Evolutionary conservation across 2,888 invertebrate species (phyloP), one percentile per base, ranked within the genome.

Genomic region (Mythimna albipuncta): DNA sequence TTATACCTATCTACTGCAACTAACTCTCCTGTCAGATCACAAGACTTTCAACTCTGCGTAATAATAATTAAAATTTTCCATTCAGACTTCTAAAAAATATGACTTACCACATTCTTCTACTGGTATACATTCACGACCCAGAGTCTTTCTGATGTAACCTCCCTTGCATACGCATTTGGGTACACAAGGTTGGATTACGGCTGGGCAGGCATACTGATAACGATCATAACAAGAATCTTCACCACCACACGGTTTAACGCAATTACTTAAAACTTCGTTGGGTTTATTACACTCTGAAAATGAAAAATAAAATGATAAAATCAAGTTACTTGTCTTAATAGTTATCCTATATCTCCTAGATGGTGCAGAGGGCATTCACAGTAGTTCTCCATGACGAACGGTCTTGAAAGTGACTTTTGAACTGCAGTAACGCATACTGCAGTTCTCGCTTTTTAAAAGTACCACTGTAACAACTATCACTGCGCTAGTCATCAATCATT

Each of bases 211-310:
- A 59, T 50, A 41, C n/a, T 73, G 72, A 52, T 52, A 0, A 6
- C 72, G 73, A 44, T 73, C 73, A 59, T 73, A 73, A 10, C 73
- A 73, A 44, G 73, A 72, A 11, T 73, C 73, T 65, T 73, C 73
- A 2, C 32, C 19, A 50, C 71, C 71, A 11, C 65, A 73, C 16
- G 38, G 59, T 38, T 2, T 6, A 16, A 72, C 58, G 9, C 73
- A 73, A 16, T 4, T 1, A 2, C 11, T 65, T 26, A 68, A 47
- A 7, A 44, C 41, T 35, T 73, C 65, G 26, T 73, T 72, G 0
- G 44, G 44, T n/a, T 65, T 65, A 41, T 32, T 32, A 41, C 73
- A 72, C 1, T 65, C 73, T 72, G 52, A 2, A 65, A 72, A 73
- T 26, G 0, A 0, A 26, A 55, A 19, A 63, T 1, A 38, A 59